Evolutionary conservation across 2,797 vertebrate genomes (phyloP), one percentile per base, ranked within the genome.

Genomic region (Microtus obscurus): DNA sequence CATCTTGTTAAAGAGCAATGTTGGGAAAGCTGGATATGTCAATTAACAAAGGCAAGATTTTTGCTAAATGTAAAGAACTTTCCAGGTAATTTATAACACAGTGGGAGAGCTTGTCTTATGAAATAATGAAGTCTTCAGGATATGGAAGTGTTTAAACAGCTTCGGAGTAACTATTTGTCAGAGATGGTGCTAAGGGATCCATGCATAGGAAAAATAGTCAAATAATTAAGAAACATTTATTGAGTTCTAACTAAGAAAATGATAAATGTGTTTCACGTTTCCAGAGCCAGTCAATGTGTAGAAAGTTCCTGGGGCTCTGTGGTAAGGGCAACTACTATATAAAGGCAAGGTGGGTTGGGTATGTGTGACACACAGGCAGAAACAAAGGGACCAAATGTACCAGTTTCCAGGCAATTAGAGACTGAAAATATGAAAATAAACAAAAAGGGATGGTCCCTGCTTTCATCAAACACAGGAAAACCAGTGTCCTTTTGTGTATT

Each of bases 71-170:
- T 56, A 56, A 89, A 74, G 23, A 91, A 79, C 6, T 87, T 87
- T 85, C 65, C 27, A 19, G 90, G 83, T 94, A 80, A 92, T 92
- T 96, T 94, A 82, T 81, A 65, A 90, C 29, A 61, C 53, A 53
- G 78, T 73, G 5, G 76, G 63, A 95, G 67, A 94, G 73, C 16
- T 5, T 93, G 23, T 83, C 83, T 85, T 59, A 48, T 53, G 29
- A 77, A 92, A 67, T 73, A 86, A 43, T 65, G 19, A 45, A 7
- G n/a, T 92, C 43, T 85, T 78, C 53, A 37, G 73, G 25, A 34
- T 65, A 51, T 59, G 25, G 53, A 89, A 4, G 80, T 69, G 37
- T 89, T 96, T 87, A 51, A 89, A n/a, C 14, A 65, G 80, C 25
- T 67, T 10, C 16, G 80, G n/a, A 45, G 82, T 56, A 48, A 48